phyloP scores from a whole-genome alignment of 37 sponge, comb jelly and placozoan species.

The Cladorhizidae sp. region DNA sequence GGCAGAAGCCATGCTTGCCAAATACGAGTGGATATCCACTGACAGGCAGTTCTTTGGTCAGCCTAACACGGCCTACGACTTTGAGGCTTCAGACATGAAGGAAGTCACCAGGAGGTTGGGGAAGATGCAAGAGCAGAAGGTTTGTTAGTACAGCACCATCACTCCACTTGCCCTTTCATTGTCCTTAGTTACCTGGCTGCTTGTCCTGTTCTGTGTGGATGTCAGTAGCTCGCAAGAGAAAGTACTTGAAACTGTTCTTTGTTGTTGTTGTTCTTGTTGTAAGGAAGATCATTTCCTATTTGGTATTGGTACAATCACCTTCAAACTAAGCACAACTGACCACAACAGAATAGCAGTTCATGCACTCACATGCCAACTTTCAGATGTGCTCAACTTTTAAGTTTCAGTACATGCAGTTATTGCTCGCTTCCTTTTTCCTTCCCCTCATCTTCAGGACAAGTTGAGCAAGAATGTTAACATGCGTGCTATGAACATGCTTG shows the following conservation, averaged over 20 bases:
- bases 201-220: no score
- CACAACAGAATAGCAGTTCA: no score
- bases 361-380: no score
- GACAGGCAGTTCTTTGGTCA: slow-evolving; percentile 95
- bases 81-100: slow-evolving; percentile 67
- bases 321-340: no score
- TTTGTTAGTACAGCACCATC: no score
- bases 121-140: slow-evolving; percentile 87
- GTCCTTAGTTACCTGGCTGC: no score
- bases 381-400: neutral
- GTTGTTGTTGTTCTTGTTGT: no score
- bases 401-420: neutral
- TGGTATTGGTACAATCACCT: no score
- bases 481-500: slow-evolving; percentile 99
- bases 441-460: slow-evolving; percentile 59
- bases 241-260: no score
- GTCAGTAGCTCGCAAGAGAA: no score
- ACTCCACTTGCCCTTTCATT: no score
- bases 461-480: slow-evolving; percentile 94
- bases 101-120: slow-evolving; percentile 57
- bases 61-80: slow-evolving; percentile 95
- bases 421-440: neutral
- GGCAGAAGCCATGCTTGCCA: slow-evolving; percentile 75
- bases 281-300: no score
- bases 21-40: slow-evolving; percentile 94